Percentiles rank a stretch among this genome's conserved stretches.
These are phyloP conservation scores for Oreochromis aureus DNA, from an alignment of 2,113 vertebrate species.

Conservation along the genomic window DNA sequence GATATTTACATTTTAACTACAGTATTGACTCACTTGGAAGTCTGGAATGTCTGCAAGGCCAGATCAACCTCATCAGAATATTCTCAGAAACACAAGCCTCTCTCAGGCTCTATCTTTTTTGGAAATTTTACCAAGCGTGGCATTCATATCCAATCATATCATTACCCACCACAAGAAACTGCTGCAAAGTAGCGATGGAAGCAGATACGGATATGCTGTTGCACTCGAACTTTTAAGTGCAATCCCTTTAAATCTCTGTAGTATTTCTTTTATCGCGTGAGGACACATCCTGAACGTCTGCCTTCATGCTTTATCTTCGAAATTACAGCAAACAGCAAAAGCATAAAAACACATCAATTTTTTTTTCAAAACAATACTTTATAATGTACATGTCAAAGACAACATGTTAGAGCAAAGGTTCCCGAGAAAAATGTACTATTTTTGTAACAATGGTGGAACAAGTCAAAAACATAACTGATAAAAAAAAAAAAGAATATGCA, in stretches of 20 bases:
- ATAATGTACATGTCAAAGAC: slow-evolving; percentile 82
- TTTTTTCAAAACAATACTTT: slow-evolving; percentile 85
- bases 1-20: neutral
- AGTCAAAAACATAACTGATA: slow-evolving; percentile 56
- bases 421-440: slow-evolving; percentile 66
- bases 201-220: neutral
- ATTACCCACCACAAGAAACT: neutral
- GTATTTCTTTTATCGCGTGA: neutral
- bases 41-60: neutral
- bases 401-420: slow-evolving; percentile 75
- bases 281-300: neutral
- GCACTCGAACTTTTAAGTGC: fast-evolving
- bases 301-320: neutral
- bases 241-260: neutral
- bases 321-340: neutral
- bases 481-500: slow-evolving; percentile 52
- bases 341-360: slow-evolving; percentile 63
- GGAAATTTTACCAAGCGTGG: neutral
- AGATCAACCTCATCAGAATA: neutral
- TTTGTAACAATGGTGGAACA: slow-evolving; percentile 73
- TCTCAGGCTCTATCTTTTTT: neutral
- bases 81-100: neutral
- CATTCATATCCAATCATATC: neutral
- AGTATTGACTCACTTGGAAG: neutral
- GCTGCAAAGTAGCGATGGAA: neutral